phyloP scores from a whole-genome alignment of 2,113 vertebrate genomes.

The Crotalus horridus region DNA sequence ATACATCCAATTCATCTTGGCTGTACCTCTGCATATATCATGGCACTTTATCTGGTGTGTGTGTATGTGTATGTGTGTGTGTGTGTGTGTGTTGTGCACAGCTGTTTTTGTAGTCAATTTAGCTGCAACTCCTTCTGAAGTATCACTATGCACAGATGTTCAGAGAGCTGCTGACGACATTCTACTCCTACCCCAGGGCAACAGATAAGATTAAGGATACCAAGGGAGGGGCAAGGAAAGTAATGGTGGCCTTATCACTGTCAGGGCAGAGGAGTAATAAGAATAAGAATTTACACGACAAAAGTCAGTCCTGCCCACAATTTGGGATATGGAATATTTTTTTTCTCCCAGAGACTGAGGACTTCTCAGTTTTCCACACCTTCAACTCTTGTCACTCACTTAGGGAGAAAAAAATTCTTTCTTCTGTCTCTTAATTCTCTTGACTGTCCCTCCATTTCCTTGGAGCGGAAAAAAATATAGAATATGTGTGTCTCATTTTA shows the following conservation, averaged over 20 bases:
- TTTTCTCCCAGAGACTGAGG: neutral
- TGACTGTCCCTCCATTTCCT: neutral
- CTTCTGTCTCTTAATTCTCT: neutral
- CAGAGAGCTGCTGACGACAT: neutral
- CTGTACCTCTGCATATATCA: neutral
- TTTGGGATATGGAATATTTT: neutral
- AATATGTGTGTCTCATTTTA: neutral
- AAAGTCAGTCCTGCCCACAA: neutral
- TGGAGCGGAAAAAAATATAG: neutral
- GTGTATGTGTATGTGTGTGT: neutral
- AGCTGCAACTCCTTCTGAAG: neutral
- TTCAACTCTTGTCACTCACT: neutral
- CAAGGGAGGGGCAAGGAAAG: neutral
- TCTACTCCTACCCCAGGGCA: neutral
- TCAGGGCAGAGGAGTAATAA: neutral
- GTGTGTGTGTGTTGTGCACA: neutral
- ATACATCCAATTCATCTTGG: neutral
- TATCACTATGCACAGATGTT: neutral
- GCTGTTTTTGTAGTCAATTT: neutral
- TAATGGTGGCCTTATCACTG: neutral
- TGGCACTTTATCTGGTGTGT: neutral
- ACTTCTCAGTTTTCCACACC: neutral
- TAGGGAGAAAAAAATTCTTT: neutral
- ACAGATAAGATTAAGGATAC: conserved; percentile 13
- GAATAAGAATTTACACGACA: neutral